phyloP scores from a whole-genome alignment of 2,797 vertebrate genomes.

The Scyliorhinus canicula region DNA sequence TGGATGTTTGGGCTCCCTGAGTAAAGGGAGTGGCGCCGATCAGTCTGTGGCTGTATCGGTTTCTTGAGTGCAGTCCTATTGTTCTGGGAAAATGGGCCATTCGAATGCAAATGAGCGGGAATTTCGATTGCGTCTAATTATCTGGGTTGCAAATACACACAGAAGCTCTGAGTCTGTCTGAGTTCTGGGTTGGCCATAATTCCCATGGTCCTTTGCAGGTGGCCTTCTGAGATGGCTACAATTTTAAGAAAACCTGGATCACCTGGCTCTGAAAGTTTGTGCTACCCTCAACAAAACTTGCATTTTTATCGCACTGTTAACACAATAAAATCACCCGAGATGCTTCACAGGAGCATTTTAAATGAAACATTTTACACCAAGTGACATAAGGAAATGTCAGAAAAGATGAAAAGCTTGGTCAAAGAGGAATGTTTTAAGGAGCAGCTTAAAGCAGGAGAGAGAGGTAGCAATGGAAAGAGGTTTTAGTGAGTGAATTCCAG shows the following conservation, averaged over 20 bases:
- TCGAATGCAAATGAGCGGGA: no score
- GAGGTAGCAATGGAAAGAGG: neutral
- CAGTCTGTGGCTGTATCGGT: no score
- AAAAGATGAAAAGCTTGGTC: neutral
- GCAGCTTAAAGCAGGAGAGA: neutral
- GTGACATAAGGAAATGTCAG: neutral
- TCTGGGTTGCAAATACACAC: no score
- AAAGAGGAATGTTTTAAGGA: neutral
- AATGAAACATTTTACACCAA: neutral
- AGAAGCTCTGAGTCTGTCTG: no score
- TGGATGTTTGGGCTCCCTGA: no score
- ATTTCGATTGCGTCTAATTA: no score
- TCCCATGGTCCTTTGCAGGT: no score
- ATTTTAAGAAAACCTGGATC: neutral
- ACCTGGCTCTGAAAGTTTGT: neutral
- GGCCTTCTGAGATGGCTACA: no score
- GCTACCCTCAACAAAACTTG: neutral
- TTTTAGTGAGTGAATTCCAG: neutral
- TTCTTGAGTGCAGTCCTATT: no score
- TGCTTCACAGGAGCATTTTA: neutral
- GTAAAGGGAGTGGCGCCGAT: no score
- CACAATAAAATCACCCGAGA: neutral
- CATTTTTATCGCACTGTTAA: neutral
- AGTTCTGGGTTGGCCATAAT: no score
- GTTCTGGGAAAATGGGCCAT: no score